These are phyloP conservation scores for Dendrocopos noguchii DNA, from an alignment of 2,113 vertebrate species.

Conservation along the genomic window DNA sequence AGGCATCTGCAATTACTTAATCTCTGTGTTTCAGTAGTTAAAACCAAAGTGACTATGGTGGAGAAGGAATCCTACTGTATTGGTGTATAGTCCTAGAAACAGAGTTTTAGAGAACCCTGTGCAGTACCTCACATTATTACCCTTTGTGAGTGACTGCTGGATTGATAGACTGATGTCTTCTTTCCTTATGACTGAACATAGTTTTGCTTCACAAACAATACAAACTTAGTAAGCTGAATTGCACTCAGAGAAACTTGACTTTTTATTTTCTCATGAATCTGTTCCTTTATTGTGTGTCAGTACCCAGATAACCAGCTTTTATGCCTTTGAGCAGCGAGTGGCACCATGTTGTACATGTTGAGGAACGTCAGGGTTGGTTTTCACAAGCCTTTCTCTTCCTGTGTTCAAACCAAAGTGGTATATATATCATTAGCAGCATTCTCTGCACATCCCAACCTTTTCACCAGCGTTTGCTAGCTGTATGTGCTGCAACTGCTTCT, in stretches of 20 bases:
- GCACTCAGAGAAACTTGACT: background rate
- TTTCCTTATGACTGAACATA: background rate
- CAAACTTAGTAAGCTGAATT: background rate
- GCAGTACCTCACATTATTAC: background rate
- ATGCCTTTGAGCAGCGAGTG: background rate
- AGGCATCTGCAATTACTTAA: background rate
- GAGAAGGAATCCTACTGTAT: background rate
- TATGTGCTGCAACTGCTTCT: background rate
- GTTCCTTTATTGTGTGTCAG: background rate
- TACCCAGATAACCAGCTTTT: constrained; percentile 2
- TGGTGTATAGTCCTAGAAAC: background rate
- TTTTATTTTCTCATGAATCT: background rate
- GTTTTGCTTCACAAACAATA: constrained; percentile 17
- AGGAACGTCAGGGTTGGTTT: background rate
- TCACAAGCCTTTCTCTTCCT: background rate
- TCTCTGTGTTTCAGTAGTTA: background rate
- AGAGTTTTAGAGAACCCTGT: background rate
- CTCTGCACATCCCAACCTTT: background rate
- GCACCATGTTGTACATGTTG: background rate
- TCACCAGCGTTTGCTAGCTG: background rate
- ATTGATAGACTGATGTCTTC: background rate
- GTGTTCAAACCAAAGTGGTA: background rate
- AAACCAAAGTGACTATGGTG: background rate
- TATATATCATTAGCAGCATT: background rate
- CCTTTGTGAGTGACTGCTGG: background rate